phyloP scores from a whole-genome alignment of 2,888 invertebrate genomes.

The Aspidapion aeneum region DNA sequence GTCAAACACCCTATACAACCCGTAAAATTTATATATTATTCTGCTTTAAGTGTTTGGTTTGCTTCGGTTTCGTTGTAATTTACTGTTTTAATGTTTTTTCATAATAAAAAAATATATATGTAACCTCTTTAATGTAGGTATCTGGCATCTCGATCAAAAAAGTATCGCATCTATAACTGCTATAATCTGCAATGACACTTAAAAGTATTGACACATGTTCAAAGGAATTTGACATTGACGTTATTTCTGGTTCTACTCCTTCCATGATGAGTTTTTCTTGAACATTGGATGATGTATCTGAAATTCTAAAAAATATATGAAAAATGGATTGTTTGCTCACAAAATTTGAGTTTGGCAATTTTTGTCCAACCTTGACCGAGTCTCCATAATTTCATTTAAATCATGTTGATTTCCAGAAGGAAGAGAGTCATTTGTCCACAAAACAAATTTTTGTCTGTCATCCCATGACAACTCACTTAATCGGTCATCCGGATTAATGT shows the following conservation, averaged over 20 bases:
- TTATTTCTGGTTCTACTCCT: slow-evolving; percentile 41
- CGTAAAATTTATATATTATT: too few species aligned
- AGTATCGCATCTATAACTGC: slow-evolving; percentile 50
- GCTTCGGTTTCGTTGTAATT: too few species aligned
- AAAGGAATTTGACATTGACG: slow-evolving; percentile 33
- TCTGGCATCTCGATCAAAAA: slow-evolving; percentile 50
- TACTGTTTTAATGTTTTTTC: too few species aligned
- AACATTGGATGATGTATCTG: background rate
- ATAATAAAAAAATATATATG: too few species aligned
- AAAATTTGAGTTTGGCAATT: background rate
- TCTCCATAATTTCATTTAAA: background rate
- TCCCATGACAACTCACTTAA: slow-evolving; percentile 44
- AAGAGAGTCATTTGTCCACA: slow-evolving; percentile 34
- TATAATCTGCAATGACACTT: slow-evolving; percentile 53
- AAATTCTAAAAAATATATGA: slow-evolving; percentile 4
- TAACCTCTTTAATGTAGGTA: slow-evolving; percentile 55
- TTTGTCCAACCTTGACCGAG: background rate
- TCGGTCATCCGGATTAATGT: slow-evolving; percentile 28
- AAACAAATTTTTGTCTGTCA: slow-evolving; percentile 44
- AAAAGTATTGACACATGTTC: slow-evolving; percentile 50
- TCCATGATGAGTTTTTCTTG: slow-evolving; percentile 34
- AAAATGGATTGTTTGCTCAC: too few species aligned
- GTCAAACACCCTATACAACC: too few species aligned
- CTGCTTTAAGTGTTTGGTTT: too few species aligned
- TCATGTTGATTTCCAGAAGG: too few species aligned